Evolutionary conservation across 2,797 vertebrate species (phyloP), one percentile per base, ranked within the genome.

Genomic region (Rhynchonycteris naso): DNA sequence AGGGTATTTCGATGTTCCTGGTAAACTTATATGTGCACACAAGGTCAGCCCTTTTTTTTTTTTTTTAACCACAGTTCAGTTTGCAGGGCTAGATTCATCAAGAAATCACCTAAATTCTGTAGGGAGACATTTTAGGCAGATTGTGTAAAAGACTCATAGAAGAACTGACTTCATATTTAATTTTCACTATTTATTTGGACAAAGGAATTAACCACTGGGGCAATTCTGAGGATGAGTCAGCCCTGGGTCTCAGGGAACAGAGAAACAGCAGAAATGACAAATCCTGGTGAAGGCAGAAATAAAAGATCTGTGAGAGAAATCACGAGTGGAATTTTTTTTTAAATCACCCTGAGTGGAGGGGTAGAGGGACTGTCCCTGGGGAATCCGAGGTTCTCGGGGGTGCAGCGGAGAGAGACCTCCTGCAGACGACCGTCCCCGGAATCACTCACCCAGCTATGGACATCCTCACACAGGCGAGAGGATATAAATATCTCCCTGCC

Each of bases 1-100:
- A 89, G 69, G 68, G n/a, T 74, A 78, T 79, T 85, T 88, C 65
- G 65, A 35, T 63, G 21, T 93, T 80, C 89, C 59, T 88, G 76
- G 16, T 54, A 65, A 86, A 92, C 86, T 38, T 66, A 83, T 54
- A 89, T 74, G 28, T 18, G 8, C 13, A 59, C 22, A 78, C 12
- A 66, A 65, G 24, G n/a, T 35, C 9, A 56, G 8, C 12, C 43
- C 4, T 43, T 43, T 43, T 43, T 43, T 43, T 43, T 43, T 43
- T 43, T 43, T 91, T 94, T 85, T 80, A 79, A 47, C 22, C 26
- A 59, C 30, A 61, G 72, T 80, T 80, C 65, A 90, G 21, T 75
- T 50, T 50, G 52, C 2, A 1, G 33, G 54, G 85, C 78, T 85
- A 18, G 35, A 52, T 81, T 91, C 83, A 47, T 71, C 35, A 33